Evolutionary conservation across 2,113 vertebrate species (phyloP).

Genomic region (Mionectes macconnelli): DNA sequence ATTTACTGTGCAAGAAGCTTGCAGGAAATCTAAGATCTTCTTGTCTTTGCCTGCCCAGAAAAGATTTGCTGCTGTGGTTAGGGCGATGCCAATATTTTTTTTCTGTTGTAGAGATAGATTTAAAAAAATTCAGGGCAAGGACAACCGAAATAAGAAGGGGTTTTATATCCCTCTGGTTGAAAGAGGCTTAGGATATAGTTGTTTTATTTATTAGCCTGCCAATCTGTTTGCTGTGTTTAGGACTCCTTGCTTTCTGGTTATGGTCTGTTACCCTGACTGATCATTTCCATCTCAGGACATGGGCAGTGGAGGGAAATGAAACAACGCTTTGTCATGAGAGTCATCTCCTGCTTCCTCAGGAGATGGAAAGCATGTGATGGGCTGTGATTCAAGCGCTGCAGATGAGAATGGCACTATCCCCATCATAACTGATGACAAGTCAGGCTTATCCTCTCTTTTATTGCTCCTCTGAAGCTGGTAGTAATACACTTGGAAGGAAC

Average conservation of each 20-base stretch:
- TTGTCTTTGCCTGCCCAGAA: not conserved
- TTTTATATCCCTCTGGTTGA: not conserved
- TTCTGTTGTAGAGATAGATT: not conserved
- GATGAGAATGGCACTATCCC: not conserved
- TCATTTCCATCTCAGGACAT: not conserved
- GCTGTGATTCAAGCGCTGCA: not conserved
- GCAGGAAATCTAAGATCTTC: not conserved
- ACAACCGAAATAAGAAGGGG: accelerated
- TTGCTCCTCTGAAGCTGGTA: not conserved
- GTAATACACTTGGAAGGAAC: not conserved
- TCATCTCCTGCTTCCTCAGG: not conserved
- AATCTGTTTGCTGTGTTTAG: not conserved
- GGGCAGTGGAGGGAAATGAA: not conserved
- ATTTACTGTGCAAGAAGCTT: not conserved
- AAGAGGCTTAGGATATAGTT: not conserved
- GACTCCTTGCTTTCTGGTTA: not conserved
- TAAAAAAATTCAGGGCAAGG: not conserved
- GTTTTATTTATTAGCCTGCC: not conserved
- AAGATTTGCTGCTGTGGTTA: not conserved
- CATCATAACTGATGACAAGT: not conserved
- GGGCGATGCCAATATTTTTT: not conserved
- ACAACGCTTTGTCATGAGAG: not conserved
- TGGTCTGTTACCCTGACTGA: not conserved
- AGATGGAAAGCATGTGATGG: not conserved
- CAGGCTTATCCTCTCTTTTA: not conserved